phyloP scores from a whole-genome alignment of 1,140 invertebrate genomes.

The Bombus balteatus region DNA sequence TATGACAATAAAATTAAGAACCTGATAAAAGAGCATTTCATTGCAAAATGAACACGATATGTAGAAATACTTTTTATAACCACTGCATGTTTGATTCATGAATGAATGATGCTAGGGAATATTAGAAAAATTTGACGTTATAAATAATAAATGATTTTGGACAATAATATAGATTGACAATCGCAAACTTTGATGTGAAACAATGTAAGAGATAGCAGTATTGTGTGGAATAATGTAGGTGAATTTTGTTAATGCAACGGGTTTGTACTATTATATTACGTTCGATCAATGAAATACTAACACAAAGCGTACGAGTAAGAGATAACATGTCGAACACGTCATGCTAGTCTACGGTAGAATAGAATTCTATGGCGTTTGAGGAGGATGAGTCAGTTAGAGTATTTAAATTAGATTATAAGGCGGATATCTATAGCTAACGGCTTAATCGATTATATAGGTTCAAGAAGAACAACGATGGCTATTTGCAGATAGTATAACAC shows the following conservation, averaged over 20 bases:
- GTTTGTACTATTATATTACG: background rate
- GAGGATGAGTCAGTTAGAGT: background rate
- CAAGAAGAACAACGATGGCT: background rate
- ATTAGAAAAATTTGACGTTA: background rate
- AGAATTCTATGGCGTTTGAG: background rate
- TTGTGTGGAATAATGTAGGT: background rate
- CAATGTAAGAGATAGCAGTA: background rate
- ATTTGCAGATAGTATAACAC: background rate
- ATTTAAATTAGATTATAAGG: constrained; percentile 2
- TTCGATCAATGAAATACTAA: constrained; percentile 21
- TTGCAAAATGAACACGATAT: background rate
- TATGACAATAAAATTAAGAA: background rate
- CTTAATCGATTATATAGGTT: background rate
- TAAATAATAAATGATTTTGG: background rate
- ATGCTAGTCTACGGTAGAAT: background rate
- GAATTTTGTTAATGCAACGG: background rate
- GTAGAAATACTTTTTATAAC: background rate
- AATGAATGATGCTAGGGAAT: background rate
- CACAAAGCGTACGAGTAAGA: background rate
- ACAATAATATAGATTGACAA: background rate
- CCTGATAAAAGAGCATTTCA: background rate
- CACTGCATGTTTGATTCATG: background rate
- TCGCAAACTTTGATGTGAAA: background rate
- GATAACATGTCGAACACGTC: constrained; percentile 23
- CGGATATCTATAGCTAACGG: background rate